A percentile compares a stretch with the other conserved stretches of the same genome.
These are phyloP conservation scores for Corythaixoides concolor DNA, from an alignment of 2,113 vertebrate genomes.

Conservation along the genomic window DNA sequence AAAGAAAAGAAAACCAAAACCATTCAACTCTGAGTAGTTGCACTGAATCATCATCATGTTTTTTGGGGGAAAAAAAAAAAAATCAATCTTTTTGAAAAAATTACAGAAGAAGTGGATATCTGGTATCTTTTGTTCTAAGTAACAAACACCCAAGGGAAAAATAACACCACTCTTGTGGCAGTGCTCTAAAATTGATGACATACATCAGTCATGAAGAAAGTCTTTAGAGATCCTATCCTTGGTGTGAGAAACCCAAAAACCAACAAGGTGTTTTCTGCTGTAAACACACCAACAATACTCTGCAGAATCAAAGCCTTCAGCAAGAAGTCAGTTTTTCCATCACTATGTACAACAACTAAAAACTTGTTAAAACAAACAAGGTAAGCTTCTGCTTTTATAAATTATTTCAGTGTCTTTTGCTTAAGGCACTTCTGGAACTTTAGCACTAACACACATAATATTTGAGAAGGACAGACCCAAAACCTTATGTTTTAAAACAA, in stretches of 20 bases:
- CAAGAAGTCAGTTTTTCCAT: neutral
- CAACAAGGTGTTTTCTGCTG: neutral
- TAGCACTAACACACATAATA: neutral
- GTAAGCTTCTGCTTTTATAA: neutral
- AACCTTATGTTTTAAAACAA: neutral
- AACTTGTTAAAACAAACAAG: neutral
- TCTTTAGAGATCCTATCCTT: neutral
- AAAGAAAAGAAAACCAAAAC: neutral
- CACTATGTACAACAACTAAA: neutral
- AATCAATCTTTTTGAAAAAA: neutral
- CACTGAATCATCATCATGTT: neutral
- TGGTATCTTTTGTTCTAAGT: neutral
- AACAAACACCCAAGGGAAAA: neutral
- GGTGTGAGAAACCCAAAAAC: neutral
- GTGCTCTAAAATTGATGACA: neutral
- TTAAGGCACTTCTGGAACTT: neutral
- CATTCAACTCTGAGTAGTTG: neutral
- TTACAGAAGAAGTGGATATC: neutral
- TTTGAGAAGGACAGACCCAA: neutral
- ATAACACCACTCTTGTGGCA: neutral
- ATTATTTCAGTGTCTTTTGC: neutral
- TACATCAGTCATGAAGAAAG: neutral
- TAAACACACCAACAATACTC: neutral
- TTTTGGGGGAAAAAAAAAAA: neutral
- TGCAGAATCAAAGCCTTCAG: neutral